phyloP scores from a whole-genome alignment of 2,888 invertebrate genomes.

The Stenodera caucasica region DNA sequence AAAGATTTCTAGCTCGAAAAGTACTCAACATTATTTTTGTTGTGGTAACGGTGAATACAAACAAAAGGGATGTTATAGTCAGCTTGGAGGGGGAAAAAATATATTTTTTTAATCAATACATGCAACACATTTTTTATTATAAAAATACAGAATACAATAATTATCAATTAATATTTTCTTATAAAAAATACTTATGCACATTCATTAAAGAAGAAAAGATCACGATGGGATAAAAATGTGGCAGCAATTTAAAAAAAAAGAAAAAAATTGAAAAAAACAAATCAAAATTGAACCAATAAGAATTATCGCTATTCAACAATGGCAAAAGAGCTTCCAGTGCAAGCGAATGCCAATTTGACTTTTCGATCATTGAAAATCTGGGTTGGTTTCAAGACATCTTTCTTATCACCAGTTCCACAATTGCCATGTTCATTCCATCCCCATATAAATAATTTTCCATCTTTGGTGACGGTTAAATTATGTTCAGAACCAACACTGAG shows the following conservation, averaged over 20 bases:
- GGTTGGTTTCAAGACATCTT: slow-evolving; percentile 56
- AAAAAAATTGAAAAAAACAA: slow-evolving; percentile 37
- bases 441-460: slow-evolving; percentile 73
- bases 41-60: slow-evolving; percentile 31
- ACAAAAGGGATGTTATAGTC: slow-evolving; percentile 29
- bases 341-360: slow-evolving; percentile 55
- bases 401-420: slow-evolving; percentile 68
- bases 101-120: slow-evolving; percentile 36
- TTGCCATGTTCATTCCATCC: slow-evolving; percentile 92
- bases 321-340: slow-evolving; percentile 60
- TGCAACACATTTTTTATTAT: slow-evolving; percentile 50
- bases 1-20: slow-evolving; percentile 45
- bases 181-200: slow-evolving; percentile 51
- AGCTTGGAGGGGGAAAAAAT: not conserved
- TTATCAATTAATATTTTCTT: slow-evolving; percentile 42
- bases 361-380: slow-evolving; percentile 50
- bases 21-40: slow-evolving; percentile 45
- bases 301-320: slow-evolving; percentile 52
- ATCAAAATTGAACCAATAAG: slow-evolving; percentile 28
- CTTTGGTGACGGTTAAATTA: slow-evolving; percentile 68
- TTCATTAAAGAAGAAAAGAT: slow-evolving; percentile 21
- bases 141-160: slow-evolving; percentile 54
- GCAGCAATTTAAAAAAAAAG: slow-evolving; percentile 28
- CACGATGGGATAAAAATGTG: slow-evolving; percentile 1
- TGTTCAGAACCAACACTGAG: slow-evolving; percentile 79